Evolutionary conservation across 2,888 invertebrate species (phyloP), one percentile per base, ranked within the genome.

Genomic region (Rapana venosa): DNA sequence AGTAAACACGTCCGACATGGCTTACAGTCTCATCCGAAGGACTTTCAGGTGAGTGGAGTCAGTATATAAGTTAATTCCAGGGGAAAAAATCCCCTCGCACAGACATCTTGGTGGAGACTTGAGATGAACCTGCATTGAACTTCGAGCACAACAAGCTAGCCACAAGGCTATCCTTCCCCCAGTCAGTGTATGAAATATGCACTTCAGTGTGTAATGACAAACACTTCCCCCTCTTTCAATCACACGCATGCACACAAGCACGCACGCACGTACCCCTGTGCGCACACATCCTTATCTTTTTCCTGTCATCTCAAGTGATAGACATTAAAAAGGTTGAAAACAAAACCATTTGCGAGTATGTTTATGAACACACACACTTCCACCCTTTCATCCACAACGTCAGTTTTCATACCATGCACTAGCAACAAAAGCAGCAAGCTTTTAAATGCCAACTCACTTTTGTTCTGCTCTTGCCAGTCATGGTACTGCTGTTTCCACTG

Each of bases 401-500:
- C 79, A 8, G 2, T n/a, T 30, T 30, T 74, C 74, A 74, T 30
- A 74, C 74, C 1, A 5, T 5, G 26, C n/a, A 74, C 0, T 4
- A 74, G 4, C 8, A 74, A 74, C 30, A 74, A n/a, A 1, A 74
- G 30, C 26, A 74, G 22, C 74, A n/a, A 2, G 2, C 26, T 47
- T 47, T 47, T 13, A 6, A 35, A 79, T 15, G 11, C 11, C 36
- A 1, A 88, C 94, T 91, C 91, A 96, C 96, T 98, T 70, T 97
- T 97, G 96, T 99, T 99, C 94, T 98, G 98, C 92, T 97, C 97
- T 95, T 98, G 98, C 99, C 99, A 99, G 94, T 98, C 98, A 94
- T 98, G 97, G 96, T 98, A 98, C 96, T 98, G 98, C 93, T 98
- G 97, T 96, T 98, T 98, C 98, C 98, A 99, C 95, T 98, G 97